Percentiles rank a stretch among this genome's conserved stretches.
Evolutionary conservation across 2,797 vertebrate genomes (phyloP).

Genomic region (Acrossocheilus wenchowensis): DNA sequence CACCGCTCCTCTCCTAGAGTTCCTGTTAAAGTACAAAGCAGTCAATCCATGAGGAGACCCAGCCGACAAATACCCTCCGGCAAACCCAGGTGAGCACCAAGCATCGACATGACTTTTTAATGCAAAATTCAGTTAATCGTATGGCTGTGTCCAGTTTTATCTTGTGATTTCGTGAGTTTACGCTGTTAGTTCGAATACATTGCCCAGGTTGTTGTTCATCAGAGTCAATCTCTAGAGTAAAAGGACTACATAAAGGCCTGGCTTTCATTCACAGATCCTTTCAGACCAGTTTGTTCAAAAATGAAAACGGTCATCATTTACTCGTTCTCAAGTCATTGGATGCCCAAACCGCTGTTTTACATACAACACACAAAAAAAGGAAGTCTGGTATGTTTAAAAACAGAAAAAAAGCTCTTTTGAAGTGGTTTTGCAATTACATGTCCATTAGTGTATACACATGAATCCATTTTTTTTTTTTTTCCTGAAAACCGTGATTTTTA

Average conservation of each 20-base stretch:
- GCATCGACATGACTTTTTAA: background rate
- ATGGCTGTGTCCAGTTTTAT: background rate
- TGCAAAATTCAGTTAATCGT: background rate
- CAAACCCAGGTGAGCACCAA: conserved; percentile 90
- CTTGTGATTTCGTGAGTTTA: background rate
- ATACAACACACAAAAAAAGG: background rate
- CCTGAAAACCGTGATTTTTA: background rate
- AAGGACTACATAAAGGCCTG: conserved; percentile 6
- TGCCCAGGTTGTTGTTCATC: background rate
- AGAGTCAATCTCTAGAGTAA: conserved; percentile 1
- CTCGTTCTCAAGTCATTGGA: background rate
- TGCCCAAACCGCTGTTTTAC: background rate
- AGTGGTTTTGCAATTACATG: background rate
- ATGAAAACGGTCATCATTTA: background rate
- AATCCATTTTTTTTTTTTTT: too few relatives aligned
- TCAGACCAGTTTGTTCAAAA: background rate
- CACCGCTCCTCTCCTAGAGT: conserved; percentile 93
- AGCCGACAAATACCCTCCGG: conserved; percentile 93
- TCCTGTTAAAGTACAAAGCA: conserved; percentile 94
- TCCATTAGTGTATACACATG: background rate
- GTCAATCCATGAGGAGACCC: conserved; percentile 92
- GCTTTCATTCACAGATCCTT: conserved; percentile 3
- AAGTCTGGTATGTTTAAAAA: background rate
- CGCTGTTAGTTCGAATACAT: background rate
- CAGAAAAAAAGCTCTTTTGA: background rate